These are phyloP conservation scores for Strix occidentalis DNA, from an alignment of 2,797 vertebrate species.

Conservation along the genomic window DNA sequence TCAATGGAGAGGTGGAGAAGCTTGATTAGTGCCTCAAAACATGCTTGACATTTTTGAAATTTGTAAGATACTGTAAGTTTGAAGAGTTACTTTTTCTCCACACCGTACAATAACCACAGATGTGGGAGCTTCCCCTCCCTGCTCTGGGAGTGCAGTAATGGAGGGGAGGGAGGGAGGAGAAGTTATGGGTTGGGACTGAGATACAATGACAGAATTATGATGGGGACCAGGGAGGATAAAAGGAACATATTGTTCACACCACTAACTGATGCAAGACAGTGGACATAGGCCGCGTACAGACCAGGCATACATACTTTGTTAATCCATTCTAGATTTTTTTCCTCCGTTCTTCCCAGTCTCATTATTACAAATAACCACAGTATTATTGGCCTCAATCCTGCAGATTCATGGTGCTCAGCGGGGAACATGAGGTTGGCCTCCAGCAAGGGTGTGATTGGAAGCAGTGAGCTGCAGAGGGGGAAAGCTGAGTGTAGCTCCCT, in stretches of 20 bases:
- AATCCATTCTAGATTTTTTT: background rate
- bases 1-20: background rate
- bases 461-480: background rate
- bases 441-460: constrained; percentile 46
- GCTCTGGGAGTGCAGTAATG: background rate
- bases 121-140: background rate
- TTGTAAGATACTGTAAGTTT: background rate
- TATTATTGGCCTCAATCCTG: constrained; percentile 23
- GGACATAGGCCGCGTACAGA: background rate
- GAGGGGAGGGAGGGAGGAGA: background rate
- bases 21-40: background rate
- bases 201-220: constrained; percentile 39
- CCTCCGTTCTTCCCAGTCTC: background rate
- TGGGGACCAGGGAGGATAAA: background rate
- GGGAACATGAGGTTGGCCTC: constrained; percentile 32
- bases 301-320: constrained; percentile 31
- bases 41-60: background rate
- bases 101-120: background rate
- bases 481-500: constrained; percentile 24
- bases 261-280: constrained; percentile 23
- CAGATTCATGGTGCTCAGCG: constrained; percentile 43
- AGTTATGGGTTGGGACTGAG: background rate
- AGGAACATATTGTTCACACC: constrained; percentile 32
- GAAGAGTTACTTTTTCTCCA: background rate
- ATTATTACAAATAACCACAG: constrained; percentile 49